Evolutionary conservation across 2,888 invertebrate species (phyloP).

Genomic region (Dione juno): DNA sequence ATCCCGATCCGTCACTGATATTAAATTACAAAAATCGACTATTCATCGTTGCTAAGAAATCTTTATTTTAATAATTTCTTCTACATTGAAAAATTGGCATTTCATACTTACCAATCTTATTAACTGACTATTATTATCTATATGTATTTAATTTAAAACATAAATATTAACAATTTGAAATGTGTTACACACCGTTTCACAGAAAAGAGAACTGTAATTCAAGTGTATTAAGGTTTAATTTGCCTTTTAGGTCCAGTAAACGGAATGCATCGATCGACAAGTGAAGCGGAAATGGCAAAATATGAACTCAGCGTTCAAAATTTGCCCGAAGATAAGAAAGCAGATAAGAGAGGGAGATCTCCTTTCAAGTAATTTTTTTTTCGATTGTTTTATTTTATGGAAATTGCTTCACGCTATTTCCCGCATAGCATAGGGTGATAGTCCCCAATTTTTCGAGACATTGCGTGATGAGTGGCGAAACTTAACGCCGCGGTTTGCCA

Average conservation of each 20-base stretch:
- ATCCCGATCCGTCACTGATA: background rate
- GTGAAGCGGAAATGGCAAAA: conserved; percentile 90
- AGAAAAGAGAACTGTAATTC: background rate
- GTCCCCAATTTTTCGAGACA: too few relatives aligned
- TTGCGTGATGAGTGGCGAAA: too few relatives aligned
- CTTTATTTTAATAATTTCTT: background rate
- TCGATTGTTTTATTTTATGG: background rate
- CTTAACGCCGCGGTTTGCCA: too few relatives aligned
- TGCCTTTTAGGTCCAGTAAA: conserved; percentile 66
- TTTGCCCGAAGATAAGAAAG: conserved; percentile 83
- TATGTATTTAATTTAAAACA: background rate
- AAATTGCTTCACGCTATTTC: too few relatives aligned
- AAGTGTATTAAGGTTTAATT: background rate
- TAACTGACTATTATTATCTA: background rate
- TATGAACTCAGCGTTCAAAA: conserved; percentile 83
- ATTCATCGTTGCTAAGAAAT: background rate
- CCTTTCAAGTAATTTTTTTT: conserved; percentile 89
- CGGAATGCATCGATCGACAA: conserved; percentile 88
- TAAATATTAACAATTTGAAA: background rate
- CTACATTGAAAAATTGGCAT: background rate
- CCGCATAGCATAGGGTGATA: too few relatives aligned
- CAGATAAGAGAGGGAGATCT: conserved; percentile 92
- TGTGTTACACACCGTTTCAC: background rate
- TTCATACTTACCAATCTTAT: background rate
- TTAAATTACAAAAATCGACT: background rate